Evolutionary conservation across 2,888 invertebrate species (phyloP).

Genomic region (Portevinia maculata): DNA sequence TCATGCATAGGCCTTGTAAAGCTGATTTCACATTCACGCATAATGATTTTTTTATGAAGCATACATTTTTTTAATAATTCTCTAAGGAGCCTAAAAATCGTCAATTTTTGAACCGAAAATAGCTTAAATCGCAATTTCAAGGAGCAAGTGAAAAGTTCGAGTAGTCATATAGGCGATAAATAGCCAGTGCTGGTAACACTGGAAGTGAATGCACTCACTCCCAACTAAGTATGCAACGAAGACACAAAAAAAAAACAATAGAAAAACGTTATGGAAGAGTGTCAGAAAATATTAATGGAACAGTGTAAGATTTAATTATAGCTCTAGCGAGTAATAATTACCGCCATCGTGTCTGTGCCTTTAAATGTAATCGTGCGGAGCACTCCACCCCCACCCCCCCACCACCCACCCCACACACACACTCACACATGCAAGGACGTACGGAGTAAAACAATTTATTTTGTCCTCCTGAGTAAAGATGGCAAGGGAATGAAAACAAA

Average conservation of each 20-base stretch:
- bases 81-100: no score
- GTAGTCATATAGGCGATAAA: no score
- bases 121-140: no score
- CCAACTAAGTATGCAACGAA: slow-evolving; percentile 39
- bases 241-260: neutral
- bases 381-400: no score
- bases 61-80: no score
- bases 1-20: no score
- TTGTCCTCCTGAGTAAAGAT: slow-evolving; percentile 47
- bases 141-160: no score
- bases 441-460: slow-evolving; percentile 45
- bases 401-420: no score
- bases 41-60: no score
- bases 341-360: slow-evolving; percentile 51
- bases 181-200: no score
- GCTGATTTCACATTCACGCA: no score
- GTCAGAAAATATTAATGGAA: slow-evolving; percentile 65
- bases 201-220: slow-evolving; percentile 57
- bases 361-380: slow-evolving; percentile 40
- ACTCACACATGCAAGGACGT: slow-evolving; percentile 31
- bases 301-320: slow-evolving; percentile 72
- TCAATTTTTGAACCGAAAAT: no score
- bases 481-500: slow-evolving; percentile 6
- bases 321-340: slow-evolving; percentile 49
- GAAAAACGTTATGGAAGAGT: neutral